A percentile compares a stretch with the other conserved stretches of the same genome.
phyloP scores from a whole-genome alignment of 2,797 vertebrate genomes.

The Aotus griseimembra region DNA sequence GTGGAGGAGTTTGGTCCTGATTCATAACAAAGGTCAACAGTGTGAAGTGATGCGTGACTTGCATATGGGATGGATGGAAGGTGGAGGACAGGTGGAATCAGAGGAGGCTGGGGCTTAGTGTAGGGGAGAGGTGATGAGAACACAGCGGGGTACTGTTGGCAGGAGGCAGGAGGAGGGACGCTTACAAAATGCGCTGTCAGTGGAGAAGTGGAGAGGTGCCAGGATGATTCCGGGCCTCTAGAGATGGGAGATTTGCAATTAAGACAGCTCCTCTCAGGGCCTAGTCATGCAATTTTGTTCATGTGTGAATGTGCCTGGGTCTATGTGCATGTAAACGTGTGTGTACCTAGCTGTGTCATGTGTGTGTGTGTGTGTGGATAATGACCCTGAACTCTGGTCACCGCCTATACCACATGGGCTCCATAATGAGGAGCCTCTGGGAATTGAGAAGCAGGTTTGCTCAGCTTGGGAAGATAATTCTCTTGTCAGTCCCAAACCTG shows the following conservation, averaged over 20 bases:
- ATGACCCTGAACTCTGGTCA: neutral
- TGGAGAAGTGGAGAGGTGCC: too few relatives aligned
- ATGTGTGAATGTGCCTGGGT: rapidly evolving
- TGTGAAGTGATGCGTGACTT: neutral
- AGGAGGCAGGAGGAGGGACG: neutral
- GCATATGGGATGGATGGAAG: neutral
- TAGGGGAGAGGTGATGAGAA: neutral
- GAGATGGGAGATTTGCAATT: neutral
- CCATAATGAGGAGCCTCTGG: neutral
- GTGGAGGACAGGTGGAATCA: neutral
- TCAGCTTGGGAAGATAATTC: neutral
- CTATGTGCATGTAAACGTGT: rapidly evolving
- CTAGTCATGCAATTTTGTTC: neutral
- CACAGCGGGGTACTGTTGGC: neutral
- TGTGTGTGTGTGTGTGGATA: neutral
- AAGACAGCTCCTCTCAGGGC: neutral
- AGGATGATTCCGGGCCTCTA: neutral
- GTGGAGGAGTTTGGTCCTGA: neutral
- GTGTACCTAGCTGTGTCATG: neutral
- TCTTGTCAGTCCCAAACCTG: neutral
- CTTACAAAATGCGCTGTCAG: neutral
- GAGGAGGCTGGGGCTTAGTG: neutral
- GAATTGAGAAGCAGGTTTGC: neutral
- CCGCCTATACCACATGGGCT: neutral
- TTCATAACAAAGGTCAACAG: neutral